Conservation (phyloP, 2,888 invertebrate genomes). For the Synanthedon myopaeformis region DNA sequence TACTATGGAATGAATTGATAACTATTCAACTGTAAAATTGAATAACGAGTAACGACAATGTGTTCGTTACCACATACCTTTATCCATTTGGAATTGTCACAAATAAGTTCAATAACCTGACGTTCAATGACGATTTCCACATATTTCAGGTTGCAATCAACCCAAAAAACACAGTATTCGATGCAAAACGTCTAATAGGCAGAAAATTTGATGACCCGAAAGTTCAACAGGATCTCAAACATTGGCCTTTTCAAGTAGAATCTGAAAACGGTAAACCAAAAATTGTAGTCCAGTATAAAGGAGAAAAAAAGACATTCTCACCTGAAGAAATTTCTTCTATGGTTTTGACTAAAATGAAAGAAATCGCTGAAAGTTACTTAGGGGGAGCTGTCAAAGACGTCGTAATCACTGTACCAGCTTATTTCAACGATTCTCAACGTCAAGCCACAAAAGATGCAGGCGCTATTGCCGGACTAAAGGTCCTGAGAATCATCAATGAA, state of each 20-base stretch:
- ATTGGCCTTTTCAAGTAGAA: conserved; percentile 84
- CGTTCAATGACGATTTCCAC: no score
- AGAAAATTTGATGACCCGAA: conserved; percentile 81
- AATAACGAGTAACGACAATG: conserved; percentile 31
- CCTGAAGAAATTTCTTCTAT: conserved; percentile 89
- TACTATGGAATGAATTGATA: background rate
- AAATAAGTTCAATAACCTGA: background rate
- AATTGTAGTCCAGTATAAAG: conserved; percentile 80
- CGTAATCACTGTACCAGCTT: conserved; percentile 87
- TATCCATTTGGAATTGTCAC: no score
- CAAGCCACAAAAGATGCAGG: conserved; percentile 94
- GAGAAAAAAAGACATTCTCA: conserved; percentile 79
- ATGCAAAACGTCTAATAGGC: conserved; percentile 87
- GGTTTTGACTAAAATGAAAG: conserved; percentile 88
- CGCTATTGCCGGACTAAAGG: conserved; percentile 85
- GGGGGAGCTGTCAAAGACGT: conserved; percentile 80
- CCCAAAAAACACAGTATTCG: conserved; percentile 83
- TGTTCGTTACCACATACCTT: background rate
- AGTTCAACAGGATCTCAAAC: conserved; percentile 84
- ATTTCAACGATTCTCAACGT: conserved; percentile 85
- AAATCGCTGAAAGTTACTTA: conserved; percentile 81
- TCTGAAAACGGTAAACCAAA: conserved; percentile 79
- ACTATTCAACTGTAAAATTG: conserved; percentile 3
- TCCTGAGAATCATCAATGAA: conserved; percentile 90
- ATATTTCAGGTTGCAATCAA: conserved; percentile 78